Evolutionary conservation across 2,797 vertebrate genomes (phyloP).

Genomic region (Kryptopterus vitreolus): DNA sequence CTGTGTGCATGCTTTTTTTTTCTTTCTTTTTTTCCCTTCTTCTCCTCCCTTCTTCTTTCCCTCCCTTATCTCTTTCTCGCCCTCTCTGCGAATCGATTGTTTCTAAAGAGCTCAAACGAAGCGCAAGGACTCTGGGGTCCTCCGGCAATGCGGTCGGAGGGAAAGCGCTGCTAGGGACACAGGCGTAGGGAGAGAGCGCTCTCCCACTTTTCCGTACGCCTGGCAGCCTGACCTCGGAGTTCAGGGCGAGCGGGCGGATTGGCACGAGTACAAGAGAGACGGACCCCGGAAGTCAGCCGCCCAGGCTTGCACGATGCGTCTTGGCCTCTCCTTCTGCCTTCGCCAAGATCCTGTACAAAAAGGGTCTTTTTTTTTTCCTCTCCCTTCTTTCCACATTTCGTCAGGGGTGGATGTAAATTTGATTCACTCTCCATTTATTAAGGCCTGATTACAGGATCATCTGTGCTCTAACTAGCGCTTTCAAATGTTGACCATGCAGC

Average conservation of each 20-base stretch:
- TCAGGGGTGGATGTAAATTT: conserved; percentile 70
- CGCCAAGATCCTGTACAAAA: conserved; percentile 40
- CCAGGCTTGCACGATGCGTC: conserved; percentile 32
- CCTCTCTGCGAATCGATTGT: conserved; percentile 74
- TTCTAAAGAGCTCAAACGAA: conserved; percentile 76
- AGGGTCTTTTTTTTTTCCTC: conserved; percentile 4
- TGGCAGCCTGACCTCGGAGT: conserved; percentile 49
- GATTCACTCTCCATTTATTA: conserved; percentile 65
- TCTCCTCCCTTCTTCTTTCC: conserved; percentile 54
- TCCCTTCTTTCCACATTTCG: conserved; percentile 58
- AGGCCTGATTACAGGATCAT: conserved; percentile 64
- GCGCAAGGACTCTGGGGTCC: conserved; percentile 57
- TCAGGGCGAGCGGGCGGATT: conserved; percentile 51
- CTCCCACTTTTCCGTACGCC: conserved; percentile 43
- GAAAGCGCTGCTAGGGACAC: conserved; percentile 75
- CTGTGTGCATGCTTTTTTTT: conserved; percentile 65
- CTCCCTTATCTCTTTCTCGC: conserved; percentile 54
- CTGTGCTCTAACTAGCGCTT: conserved; percentile 57
- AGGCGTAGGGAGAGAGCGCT: conserved; percentile 61
- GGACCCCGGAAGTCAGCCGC: conserved; percentile 42
- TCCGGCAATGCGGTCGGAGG: conserved; percentile 65
- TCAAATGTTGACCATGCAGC: conserved; percentile 62
- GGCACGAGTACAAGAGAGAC: conserved; percentile 46
- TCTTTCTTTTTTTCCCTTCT: conserved; percentile 54
- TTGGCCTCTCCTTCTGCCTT: conserved; percentile 45